A percentile compares a stretch with the other conserved stretches of the same genome.
Evolutionary conservation across 2,113 vertebrate species (phyloP).

Genomic region (Phoenicopterus ruber): DNA sequence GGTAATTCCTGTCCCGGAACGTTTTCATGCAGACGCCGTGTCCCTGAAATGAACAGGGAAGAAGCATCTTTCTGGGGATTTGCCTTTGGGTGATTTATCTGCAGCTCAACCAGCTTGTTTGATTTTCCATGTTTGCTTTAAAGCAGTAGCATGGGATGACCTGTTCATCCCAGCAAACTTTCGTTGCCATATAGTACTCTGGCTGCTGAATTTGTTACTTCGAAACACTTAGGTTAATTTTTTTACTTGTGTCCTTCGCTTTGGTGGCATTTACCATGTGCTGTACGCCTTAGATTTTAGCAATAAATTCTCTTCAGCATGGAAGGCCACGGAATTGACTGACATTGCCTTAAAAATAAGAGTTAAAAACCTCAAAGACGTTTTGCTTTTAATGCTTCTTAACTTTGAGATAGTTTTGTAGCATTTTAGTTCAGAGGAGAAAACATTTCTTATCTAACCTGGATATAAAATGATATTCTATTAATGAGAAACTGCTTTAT

Average conservation of each 20-base stretch:
- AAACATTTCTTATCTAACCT: not conserved
- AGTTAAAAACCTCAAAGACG: not conserved
- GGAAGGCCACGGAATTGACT: not conserved
- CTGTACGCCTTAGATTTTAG: not conserved
- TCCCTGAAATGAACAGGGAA: not conserved
- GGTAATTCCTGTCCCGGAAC: not conserved
- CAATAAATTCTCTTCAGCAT: not conserved
- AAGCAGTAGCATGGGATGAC: not conserved
- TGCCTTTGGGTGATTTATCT: not conserved
- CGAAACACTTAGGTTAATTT: not conserved
- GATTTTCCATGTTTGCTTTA: not conserved
- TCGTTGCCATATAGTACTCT: rapidly evolving
- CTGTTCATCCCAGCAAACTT: not conserved
- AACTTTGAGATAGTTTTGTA: not conserved
- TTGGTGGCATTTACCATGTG: not conserved
- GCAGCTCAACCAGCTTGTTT: not conserved
- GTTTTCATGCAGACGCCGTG: not conserved
- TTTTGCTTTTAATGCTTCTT: not conserved
- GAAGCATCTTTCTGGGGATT: not conserved
- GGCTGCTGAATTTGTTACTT: not conserved
- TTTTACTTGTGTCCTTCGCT: not conserved
- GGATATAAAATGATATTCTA: not conserved
- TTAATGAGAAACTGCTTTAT: not conserved
- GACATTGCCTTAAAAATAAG: not conserved
- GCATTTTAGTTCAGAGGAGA: not conserved